Evolutionary conservation across 1,140 invertebrate species (phyloP), one percentile per base, ranked within the genome.

Genomic region (Tenebrio molitor): DNA sequence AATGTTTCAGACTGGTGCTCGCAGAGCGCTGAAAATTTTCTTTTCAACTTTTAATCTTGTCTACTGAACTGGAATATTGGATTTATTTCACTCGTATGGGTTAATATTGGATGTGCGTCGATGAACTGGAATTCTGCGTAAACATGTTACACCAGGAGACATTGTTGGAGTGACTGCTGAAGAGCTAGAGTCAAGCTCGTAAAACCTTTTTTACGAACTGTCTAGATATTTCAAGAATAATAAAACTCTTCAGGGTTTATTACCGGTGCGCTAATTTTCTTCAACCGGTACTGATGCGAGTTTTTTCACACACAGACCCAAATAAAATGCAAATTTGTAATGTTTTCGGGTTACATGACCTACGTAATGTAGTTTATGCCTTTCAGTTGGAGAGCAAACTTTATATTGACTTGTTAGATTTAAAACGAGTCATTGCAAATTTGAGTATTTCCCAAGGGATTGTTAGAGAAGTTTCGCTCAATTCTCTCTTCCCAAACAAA

Each of bases 21-120:
- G 12, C 5, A 39, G 36, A 46, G 42, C 16, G 42, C 42, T 33
- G 10, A 14, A 58, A 58, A 58, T 29, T 58, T 58, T 58, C 50
- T 29, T 58, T 29, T 58, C 23, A 21, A 58, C 46, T 12, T 21
- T 53, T 53, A 53, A 53, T 53, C 46, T 21, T 15, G 23, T 21
- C 50, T 23, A 14, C 23, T 58, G 50, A 34, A 33, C 21, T 23
- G 8, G 50, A 58, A 58, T 58, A 58, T 58, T 58, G 50, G 23
- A 58, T 58, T 58, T 58, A 58, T 58, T 58, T 58, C 50, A 58
- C 50, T 58, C 15, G 50, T 58, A 25, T 58, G 50, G 50, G 50
- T 29, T 58, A 58, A 58, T 58, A 29, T 58, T 29, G 50, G 23
- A 12, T 23, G 19, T 23, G 23, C 50, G 23, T 58, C 50, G 50